Percentiles rank a stretch among this genome's conserved stretches.
Evolutionary conservation across 2,113 vertebrate species (phyloP).

Genomic region (Dicentrarchus labrax): DNA sequence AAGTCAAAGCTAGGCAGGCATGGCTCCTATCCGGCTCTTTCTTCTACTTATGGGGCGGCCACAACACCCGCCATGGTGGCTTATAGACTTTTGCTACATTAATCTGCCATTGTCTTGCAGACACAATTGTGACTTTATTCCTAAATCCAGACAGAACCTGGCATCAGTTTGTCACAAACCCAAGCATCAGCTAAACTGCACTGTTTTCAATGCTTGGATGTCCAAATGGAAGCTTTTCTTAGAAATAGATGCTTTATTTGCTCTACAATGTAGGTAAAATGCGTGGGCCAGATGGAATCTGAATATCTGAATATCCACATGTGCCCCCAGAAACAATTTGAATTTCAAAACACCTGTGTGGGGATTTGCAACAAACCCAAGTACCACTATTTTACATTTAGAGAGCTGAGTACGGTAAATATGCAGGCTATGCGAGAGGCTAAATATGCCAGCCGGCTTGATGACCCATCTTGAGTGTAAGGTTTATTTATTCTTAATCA

Average conservation of each 20-base stretch:
- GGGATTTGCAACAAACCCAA: slow-evolving; percentile 4
- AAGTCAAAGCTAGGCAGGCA: too few species aligned
- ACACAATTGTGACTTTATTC: slow-evolving; percentile 2
- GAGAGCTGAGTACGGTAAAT: slow-evolving; percentile 13
- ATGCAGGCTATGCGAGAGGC: neutral
- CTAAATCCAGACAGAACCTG: slow-evolving; percentile 3
- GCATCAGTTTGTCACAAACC: slow-evolving; percentile 30
- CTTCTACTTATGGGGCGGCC: too few species aligned
- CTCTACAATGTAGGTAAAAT: too few species aligned
- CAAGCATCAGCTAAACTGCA: neutral
- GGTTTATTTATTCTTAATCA: slow-evolving; percentile 44
- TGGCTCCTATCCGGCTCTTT: too few species aligned
- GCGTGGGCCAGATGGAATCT: neutral
- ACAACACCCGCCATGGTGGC: too few species aligned
- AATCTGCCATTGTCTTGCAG: slow-evolving; percentile 20
- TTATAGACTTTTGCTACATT: slow-evolving; percentile 1
- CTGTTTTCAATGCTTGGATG: neutral
- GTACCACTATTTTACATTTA: slow-evolving; percentile 22
- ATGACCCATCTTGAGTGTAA: neutral
- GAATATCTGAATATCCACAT: neutral
- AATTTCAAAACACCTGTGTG: slow-evolving; percentile 31
- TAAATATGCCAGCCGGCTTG: neutral
- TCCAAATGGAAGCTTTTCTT: neutral
- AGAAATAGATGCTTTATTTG: neutral
- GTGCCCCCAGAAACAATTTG: slow-evolving; percentile 27